These are phyloP conservation scores for Rhynchomys soricoides DNA, from an alignment of 2,113 vertebrate genomes.

Conservation along the genomic window DNA sequence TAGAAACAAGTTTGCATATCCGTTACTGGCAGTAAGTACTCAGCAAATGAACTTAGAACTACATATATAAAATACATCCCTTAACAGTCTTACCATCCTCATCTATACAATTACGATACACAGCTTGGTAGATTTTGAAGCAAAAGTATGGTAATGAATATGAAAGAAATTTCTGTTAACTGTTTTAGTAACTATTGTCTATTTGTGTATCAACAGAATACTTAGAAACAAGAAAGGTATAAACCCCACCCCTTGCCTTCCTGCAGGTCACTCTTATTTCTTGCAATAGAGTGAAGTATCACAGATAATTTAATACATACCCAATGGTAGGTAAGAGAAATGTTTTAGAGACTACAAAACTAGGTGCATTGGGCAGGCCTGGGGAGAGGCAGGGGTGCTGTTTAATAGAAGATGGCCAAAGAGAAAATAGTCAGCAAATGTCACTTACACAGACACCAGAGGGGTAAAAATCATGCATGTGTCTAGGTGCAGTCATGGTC, in stretches of 20 bases:
- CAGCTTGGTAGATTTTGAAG: conserved; percentile 11
- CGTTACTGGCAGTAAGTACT: conserved; percentile 16
- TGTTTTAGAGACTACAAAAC: neutral
- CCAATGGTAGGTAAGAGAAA: neutral
- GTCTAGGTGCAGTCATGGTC: neutral
- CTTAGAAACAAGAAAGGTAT: neutral
- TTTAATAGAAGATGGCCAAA: neutral
- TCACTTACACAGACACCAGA: neutral
- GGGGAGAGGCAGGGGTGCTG: neutral
- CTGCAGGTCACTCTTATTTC: neutral
- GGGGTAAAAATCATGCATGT: neutral
- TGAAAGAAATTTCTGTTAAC: conserved; percentile 27
- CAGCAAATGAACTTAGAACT: conserved; percentile 55
- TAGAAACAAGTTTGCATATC: conserved; percentile 33
- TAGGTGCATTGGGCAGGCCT: neutral
- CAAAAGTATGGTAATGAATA: conserved; percentile 24
- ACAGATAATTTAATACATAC: neutral
- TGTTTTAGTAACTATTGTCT: neutral
- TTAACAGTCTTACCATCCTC: neutral
- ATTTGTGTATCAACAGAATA: neutral
- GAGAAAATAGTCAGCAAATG: neutral
- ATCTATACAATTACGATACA: conserved; percentile 3
- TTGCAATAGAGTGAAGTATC: neutral
- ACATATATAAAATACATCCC: neutral
- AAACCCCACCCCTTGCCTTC: neutral